These are phyloP conservation scores for Lepus timidus DNA, from an alignment of 2,113 vertebrate genomes.

Conservation along the genomic window DNA sequence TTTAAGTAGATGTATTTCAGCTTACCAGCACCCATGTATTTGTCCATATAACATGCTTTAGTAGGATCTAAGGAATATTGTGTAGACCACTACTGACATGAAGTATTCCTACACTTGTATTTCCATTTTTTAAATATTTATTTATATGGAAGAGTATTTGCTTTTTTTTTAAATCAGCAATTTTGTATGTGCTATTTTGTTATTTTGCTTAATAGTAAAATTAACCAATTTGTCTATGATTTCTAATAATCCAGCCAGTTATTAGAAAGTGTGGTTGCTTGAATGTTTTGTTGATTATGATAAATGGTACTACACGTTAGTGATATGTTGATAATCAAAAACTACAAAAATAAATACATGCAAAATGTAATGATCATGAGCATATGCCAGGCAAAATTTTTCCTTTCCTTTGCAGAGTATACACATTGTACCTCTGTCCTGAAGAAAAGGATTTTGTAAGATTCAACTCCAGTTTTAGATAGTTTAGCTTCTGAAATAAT, in stretches of 20 bases:
- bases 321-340: not conserved
- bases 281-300: conserved; percentile 6
- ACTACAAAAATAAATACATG: not conserved
- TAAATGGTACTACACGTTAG: not conserved
- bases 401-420: not conserved
- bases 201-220: conserved; percentile 16
- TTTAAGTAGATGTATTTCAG: not conserved
- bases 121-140: not conserved
- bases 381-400: not conserved
- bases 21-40: not conserved
- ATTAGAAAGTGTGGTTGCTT: not conserved
- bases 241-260: not conserved
- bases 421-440: not conserved
- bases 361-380: not conserved
- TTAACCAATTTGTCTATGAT: not conserved
- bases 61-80: not conserved
- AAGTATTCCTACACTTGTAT: not conserved
- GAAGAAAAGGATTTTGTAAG: not conserved
- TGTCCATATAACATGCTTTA: not conserved
- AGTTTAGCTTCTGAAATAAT: conserved; percentile 17
- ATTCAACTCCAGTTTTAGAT: not conserved
- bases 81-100: not conserved
- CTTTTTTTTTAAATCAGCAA: too few relatives aligned
- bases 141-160: too few relatives aligned
- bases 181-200: not conserved